Conservation (phyloP, 1,140 invertebrate species). For the Dreissena rostriformis region DNA sequence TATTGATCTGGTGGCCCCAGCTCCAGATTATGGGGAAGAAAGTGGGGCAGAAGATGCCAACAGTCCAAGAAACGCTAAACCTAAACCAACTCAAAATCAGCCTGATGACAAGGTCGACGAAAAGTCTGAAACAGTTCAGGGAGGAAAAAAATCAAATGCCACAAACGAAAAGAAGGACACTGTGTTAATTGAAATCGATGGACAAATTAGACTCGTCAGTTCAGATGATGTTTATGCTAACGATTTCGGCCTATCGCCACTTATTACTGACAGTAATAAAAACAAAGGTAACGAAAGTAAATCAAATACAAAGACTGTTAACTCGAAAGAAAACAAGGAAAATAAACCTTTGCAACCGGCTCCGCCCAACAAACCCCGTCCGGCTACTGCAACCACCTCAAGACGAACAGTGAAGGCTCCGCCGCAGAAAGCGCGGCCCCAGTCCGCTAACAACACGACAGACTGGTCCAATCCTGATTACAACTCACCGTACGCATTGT, state of each 20-base stretch:
- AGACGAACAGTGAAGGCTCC: slow-evolving; percentile 51
- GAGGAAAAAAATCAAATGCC: slow-evolving; percentile 50
- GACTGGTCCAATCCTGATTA: slow-evolving; percentile 61
- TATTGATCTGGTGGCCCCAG: slow-evolving; percentile 76
- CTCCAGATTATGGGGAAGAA: slow-evolving; percentile 72
- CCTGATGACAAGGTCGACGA: slow-evolving; percentile 47
- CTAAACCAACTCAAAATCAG: slow-evolving; percentile 41
- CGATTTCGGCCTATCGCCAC: slow-evolving; percentile 52
- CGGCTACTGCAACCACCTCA: slow-evolving; percentile 59
- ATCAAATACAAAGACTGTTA: slow-evolving; percentile 27
- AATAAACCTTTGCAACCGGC: slow-evolving; percentile 55
- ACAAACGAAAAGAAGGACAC: slow-evolving; percentile 50
- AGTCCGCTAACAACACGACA: slow-evolving; percentile 55
- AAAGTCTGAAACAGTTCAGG: slow-evolving; percentile 46
- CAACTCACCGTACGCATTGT: slow-evolving; percentile 76
- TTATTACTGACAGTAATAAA: slow-evolving; percentile 49
- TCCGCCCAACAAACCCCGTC: slow-evolving; percentile 70
- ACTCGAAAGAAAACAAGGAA: slow-evolving; percentile 45
- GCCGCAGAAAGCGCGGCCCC: slow-evolving; percentile 50
- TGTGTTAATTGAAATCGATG: slow-evolving; percentile 77
- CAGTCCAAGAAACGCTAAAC: slow-evolving; percentile 44
- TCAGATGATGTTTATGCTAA: slow-evolving; percentile 72
- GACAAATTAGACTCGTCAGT: slow-evolving; percentile 76
- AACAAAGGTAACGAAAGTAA: slow-evolving; percentile 48
- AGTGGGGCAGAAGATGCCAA: slow-evolving; percentile 61